phyloP scores from a whole-genome alignment of 2,888 invertebrate species.

The Drosophila helvetica region DNA sequence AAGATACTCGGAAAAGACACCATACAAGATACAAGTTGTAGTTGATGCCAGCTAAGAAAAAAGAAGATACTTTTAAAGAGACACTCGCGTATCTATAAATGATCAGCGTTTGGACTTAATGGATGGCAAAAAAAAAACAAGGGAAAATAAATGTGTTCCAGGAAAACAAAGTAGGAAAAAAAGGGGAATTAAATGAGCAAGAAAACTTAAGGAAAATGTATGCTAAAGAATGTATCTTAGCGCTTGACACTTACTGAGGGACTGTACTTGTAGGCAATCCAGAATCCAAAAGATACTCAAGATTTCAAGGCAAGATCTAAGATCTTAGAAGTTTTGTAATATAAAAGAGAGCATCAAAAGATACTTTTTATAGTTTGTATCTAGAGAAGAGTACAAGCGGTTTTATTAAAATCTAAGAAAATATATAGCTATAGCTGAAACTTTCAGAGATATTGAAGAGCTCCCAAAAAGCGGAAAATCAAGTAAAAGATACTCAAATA shows the following conservation, averaged over 20 bases:
- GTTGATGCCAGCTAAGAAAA: too few relatives aligned
- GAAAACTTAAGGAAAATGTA: background rate
- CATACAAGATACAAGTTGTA: background rate
- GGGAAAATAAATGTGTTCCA: background rate
- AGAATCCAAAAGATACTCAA: too few relatives aligned
- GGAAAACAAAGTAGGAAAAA: background rate
- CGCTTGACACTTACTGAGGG: background rate
- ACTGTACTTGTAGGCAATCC: background rate
- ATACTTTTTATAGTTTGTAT: too few relatives aligned
- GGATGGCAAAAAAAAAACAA: background rate
- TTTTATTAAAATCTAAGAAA: too few relatives aligned
- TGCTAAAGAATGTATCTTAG: background rate
- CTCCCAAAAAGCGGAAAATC: too few relatives aligned
- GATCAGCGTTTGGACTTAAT: background rate
- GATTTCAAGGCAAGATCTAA: too few relatives aligned
- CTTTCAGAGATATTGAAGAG: background rate
- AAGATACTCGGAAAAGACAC: background rate
- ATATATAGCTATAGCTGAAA: background rate
- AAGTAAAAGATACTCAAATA: slow-evolving; percentile 14
- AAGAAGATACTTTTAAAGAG: background rate
- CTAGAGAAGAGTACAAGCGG: background rate
- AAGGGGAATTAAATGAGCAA: background rate
- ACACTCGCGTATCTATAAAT: background rate
- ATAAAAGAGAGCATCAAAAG: too few relatives aligned
- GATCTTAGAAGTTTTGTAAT: too few relatives aligned